These are phyloP conservation scores for Donacobius atricapilla DNA, from an alignment of 2,113 vertebrate species.

Conservation along the genomic window DNA sequence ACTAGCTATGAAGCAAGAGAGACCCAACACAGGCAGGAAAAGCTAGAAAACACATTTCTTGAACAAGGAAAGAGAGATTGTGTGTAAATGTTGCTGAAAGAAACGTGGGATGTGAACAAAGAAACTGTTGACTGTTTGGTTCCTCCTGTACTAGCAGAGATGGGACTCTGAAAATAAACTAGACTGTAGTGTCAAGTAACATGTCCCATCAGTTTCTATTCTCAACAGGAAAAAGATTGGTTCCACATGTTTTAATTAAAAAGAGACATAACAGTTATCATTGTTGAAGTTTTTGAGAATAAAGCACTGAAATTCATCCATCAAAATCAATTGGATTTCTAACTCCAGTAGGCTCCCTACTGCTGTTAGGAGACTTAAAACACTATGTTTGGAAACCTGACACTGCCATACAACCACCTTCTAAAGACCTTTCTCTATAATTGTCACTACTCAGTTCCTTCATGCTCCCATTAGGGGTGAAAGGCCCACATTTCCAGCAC, in stretches of 20 bases:
- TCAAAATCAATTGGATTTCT: not conserved
- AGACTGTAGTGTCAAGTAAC: not conserved
- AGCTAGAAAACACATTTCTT: not conserved
- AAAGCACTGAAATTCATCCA: not conserved
- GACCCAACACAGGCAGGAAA: not conserved
- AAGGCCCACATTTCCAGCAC: rapidly evolving
- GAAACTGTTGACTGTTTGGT: not conserved
- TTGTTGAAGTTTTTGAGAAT: not conserved
- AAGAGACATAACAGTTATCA: not conserved
- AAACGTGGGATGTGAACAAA: not conserved
- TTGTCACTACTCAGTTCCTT: not conserved
- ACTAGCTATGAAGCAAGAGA: not conserved
- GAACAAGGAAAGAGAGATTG: not conserved
- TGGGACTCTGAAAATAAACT: not conserved
- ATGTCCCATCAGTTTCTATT: not conserved
- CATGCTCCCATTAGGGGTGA: not conserved
- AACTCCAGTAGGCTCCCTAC: not conserved
- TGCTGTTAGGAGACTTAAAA: not conserved
- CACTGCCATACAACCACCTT: not conserved
- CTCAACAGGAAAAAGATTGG: not conserved
- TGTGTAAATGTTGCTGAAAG: not conserved
- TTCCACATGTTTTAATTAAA: not conserved
- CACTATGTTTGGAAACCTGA: not conserved
- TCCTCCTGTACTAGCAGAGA: not conserved
- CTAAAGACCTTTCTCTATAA: not conserved